phyloP scores from a whole-genome alignment of 1,140 invertebrate genomes.

The Microplitis demolitor region DNA sequence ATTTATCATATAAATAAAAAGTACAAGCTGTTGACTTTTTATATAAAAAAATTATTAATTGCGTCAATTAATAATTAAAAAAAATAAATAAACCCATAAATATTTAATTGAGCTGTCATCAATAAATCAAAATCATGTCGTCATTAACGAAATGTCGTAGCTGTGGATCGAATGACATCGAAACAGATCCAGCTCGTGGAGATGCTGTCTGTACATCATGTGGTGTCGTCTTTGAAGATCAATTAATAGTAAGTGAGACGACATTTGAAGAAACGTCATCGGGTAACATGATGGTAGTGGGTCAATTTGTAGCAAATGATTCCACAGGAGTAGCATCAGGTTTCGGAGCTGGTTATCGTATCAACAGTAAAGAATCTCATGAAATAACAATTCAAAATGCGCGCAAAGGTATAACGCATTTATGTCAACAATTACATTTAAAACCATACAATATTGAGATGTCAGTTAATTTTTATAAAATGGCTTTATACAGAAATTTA shows the following conservation, averaged over 20 bases:
- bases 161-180: constrained; percentile 93
- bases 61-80: no score
- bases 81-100: no score
- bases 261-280: constrained; percentile 93
- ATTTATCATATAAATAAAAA: no score
- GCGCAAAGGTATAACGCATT: constrained; percentile 76
- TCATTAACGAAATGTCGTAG: constrained; percentile 81
- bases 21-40: no score
- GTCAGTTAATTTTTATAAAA: constrained; percentile 95
- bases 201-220: constrained; percentile 96
- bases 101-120: no score
- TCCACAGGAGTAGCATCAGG: constrained; percentile 80
- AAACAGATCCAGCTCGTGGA: constrained; percentile 88
- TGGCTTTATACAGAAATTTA: constrained; percentile 86
- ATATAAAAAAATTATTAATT: no score
- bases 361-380: constrained; percentile 83
- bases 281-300: constrained; percentile 85
- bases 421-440: constrained; percentile 80
- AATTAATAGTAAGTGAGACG: constrained; percentile 94
- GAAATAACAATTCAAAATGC: constrained; percentile 89
- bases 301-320: constrained; percentile 90
- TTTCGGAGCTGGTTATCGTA: constrained; percentile 79
- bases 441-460: constrained; percentile 92
- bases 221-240: constrained; percentile 94
- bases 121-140: neutral